Evolutionary conservation across 2,888 invertebrate species (phyloP).

Genomic region (Synanthedon vespiformis): DNA sequence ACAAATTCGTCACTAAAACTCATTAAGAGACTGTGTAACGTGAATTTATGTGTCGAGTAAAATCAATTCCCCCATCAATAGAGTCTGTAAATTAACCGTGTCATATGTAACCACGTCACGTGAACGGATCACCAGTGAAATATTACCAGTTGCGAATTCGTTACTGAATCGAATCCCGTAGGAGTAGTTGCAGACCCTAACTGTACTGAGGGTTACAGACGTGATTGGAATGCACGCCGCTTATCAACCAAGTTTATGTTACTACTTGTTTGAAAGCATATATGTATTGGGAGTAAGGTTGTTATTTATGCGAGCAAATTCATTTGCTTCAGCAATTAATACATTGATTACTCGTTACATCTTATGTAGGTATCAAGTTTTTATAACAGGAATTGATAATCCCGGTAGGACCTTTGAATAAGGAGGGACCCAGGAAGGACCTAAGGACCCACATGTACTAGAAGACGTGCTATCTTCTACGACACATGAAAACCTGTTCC

Average conservation of each 20-base stretch:
- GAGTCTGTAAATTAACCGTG: not conserved
- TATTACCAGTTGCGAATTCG: conserved; percentile 28
- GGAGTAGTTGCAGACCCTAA: conserved; percentile 21
- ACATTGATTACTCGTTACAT: too few species aligned
- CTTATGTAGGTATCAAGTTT: too few species aligned
- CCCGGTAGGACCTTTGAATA: too few species aligned
- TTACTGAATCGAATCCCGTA: conserved; percentile 30
- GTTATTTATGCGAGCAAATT: too few species aligned
- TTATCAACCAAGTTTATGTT: conserved; percentile 1
- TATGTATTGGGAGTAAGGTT: too few species aligned
- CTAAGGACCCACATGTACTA: too few species aligned
- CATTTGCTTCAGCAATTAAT: too few species aligned
- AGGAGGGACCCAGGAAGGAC: too few species aligned
- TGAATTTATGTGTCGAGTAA: conserved; percentile 14
- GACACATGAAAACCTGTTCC: too few species aligned
- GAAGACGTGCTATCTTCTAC: too few species aligned
- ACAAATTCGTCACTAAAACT: not conserved
- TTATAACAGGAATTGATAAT: too few species aligned
- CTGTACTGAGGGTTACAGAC: conserved; percentile 9
- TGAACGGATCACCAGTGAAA: conserved; percentile 12
- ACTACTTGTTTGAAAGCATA: not conserved
- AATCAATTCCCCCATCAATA: conserved; percentile 10
- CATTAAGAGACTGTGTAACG: not conserved
- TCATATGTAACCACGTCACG: conserved; percentile 4
- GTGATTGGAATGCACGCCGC: conserved; percentile 10